A percentile compares a stretch with the other conserved stretches of the same genome.
Evolutionary conservation across 2,113 vertebrate species (phyloP).

Genomic region (Embiotoca jacksoni): DNA sequence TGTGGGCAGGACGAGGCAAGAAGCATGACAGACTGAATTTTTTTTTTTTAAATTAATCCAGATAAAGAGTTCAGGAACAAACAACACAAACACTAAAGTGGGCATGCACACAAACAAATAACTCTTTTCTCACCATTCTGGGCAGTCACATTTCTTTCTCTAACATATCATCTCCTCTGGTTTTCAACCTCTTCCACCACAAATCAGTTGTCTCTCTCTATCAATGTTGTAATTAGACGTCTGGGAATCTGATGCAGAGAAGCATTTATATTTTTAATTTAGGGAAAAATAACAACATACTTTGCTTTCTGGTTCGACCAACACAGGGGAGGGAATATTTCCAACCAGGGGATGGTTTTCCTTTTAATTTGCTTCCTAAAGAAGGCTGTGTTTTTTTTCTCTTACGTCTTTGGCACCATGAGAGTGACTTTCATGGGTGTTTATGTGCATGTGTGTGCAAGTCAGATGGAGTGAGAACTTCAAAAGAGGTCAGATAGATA

Average conservation of each 20-base stretch:
- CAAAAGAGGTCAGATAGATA: not conserved
- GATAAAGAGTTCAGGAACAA: not conserved
- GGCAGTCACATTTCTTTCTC: constrained; percentile 43
- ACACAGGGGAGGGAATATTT: constrained; percentile 36
- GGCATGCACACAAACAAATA: constrained; percentile 15
- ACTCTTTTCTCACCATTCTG: constrained; percentile 40
- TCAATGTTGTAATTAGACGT: constrained; percentile 71
- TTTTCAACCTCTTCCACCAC: constrained; percentile 50
- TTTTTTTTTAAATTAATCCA: not conserved
- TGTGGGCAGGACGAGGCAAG: constrained; percentile 11
- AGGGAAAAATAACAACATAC: constrained; percentile 57
- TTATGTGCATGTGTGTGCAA: constrained; percentile 23
- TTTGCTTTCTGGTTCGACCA: constrained; percentile 58
- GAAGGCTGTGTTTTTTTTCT: constrained; percentile 47
- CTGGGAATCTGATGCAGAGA: constrained; percentile 56
- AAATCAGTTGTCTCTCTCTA: constrained; percentile 50
- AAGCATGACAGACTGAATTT: not conserved
- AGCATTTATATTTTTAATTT: constrained; percentile 62
- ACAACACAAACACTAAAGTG: not conserved
- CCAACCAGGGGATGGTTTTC: constrained; percentile 42
- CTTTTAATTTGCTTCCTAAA: constrained; percentile 63
- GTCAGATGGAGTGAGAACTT: not conserved
- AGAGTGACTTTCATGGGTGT: constrained; percentile 31
- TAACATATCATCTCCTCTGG: constrained; percentile 51
- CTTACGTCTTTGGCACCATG: constrained; percentile 10